A percentile compares a stretch with the other conserved stretches of the same genome.
Evolutionary conservation across 2,113 vertebrate genomes (phyloP).

Genomic region (Panthera uncia): DNA sequence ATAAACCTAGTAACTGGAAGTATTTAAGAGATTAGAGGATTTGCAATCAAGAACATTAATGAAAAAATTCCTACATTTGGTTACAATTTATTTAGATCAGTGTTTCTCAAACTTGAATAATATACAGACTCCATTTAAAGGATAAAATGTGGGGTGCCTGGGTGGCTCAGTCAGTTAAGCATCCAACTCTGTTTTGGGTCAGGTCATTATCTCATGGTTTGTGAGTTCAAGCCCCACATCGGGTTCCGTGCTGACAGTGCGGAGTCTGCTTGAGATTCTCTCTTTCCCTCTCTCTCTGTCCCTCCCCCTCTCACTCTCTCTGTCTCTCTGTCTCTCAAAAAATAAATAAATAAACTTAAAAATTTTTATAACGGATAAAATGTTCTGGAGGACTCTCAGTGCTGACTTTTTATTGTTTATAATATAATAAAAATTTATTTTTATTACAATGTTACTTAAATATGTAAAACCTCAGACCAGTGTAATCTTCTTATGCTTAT

Average conservation of each 20-base stretch:
- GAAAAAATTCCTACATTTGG: neutral
- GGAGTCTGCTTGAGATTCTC: too few relatives aligned
- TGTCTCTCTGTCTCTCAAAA: too few relatives aligned
- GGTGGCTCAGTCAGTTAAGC: too few relatives aligned
- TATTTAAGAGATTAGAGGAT: neutral
- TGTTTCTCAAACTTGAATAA: constrained; percentile 15
- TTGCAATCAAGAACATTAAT: neutral
- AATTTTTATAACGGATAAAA: neutral
- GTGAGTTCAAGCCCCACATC: too few relatives aligned
- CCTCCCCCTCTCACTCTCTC: too few relatives aligned
- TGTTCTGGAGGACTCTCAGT: neutral
- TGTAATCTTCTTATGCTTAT: neutral
- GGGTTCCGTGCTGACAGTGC: too few relatives aligned
- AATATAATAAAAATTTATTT: neutral
- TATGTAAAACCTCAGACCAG: neutral
- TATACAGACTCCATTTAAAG: neutral
- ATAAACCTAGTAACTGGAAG: neutral
- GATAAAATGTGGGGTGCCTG: neutral
- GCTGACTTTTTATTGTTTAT: neutral
- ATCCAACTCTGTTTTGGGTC: too few relatives aligned
- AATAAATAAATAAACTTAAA: too few relatives aligned
- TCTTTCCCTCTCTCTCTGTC: too few relatives aligned
- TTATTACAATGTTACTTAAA: neutral
- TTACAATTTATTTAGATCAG: neutral
- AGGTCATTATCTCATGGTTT: too few relatives aligned